phyloP scores from a whole-genome alignment of 30 jellyfish, hydroid and myxozoan genomes.

The Hydractinia symbiolongicarpus region DNA sequence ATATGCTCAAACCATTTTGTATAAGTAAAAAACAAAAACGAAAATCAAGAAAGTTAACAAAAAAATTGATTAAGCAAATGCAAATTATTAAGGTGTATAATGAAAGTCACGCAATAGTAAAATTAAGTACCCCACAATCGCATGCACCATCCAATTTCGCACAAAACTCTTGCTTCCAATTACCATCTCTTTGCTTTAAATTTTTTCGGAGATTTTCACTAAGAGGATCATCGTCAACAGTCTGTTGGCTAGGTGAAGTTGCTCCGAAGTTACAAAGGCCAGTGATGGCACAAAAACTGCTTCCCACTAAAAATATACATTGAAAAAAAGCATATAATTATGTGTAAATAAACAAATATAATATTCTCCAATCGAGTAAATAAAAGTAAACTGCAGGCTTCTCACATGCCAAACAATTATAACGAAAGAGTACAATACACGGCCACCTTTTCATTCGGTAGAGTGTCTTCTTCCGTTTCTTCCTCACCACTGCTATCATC shows the following conservation, averaged over 20 bases:
- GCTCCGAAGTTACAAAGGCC: not conserved
- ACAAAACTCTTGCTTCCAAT: too few species aligned
- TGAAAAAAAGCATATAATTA: too few species aligned
- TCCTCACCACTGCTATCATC: not conserved
- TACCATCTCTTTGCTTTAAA: not conserved
- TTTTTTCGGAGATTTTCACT: not conserved
- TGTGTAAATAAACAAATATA: too few species aligned
- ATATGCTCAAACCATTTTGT: too few species aligned
- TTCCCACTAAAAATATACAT: slow-evolving; percentile 3
- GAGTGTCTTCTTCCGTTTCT: not conserved
- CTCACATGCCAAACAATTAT: too few species aligned
- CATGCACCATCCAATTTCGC: not conserved
- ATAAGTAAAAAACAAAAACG: slow-evolving; percentile 3
- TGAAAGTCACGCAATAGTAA: too few species aligned
- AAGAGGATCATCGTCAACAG: not conserved
- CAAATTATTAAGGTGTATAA: too few species aligned
- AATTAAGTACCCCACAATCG: slow-evolving; percentile 10
- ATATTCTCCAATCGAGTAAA: too few species aligned
- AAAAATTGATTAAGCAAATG: too few species aligned
- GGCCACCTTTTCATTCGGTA: not conserved
- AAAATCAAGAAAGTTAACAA: not conserved
- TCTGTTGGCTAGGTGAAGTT: not conserved
- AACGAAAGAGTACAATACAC: too few species aligned
- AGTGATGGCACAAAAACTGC: not conserved
- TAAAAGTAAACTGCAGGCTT: too few species aligned